These are phyloP conservation scores for Imbricaverruca yamaguchii DNA, from an alignment of 2,888 invertebrate genomes.

Conservation along the genomic window DNA sequence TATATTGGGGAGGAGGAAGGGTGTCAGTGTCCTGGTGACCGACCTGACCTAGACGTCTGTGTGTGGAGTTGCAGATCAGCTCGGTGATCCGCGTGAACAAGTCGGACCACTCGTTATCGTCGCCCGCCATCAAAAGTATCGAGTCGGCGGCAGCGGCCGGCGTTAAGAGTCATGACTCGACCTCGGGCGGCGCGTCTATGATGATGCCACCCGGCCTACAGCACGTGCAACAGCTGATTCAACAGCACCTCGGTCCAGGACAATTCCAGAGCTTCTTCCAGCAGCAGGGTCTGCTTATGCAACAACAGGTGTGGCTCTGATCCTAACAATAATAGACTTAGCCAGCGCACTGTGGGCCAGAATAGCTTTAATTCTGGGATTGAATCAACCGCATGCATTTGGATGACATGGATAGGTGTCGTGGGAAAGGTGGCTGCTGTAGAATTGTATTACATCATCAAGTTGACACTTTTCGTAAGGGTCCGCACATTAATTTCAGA, in stretches of 20 bases:
- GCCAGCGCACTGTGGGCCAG: no score
- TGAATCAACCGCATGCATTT: no score
- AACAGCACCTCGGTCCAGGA: conserved; percentile 2
- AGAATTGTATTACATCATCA: no score
- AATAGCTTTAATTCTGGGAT: no score
- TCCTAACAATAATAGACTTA: no score
- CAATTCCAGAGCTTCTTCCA: conserved; percentile 20
- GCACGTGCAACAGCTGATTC: conserved; percentile 13
- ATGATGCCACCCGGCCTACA: background rate
- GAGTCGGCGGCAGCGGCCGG: background rate
- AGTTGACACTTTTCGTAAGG: no score
- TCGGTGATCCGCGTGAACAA: background rate
- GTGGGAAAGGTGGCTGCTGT: no score
- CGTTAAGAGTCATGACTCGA: background rate
- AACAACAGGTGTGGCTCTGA: background rate
- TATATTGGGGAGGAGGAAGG: no score
- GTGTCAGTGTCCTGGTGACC: no score
- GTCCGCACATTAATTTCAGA: no score
- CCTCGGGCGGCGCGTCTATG: background rate
- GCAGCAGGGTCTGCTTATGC: conserved; percentile 8
- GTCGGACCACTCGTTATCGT: background rate
- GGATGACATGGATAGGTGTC: no score
- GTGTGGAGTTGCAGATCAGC: background rate
- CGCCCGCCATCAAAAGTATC: background rate
- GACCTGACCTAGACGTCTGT: background rate